Evolutionary conservation across 2,113 vertebrate species (phyloP), one percentile per base, ranked within the genome.

Genomic region (Aegithalos caudatus): DNA sequence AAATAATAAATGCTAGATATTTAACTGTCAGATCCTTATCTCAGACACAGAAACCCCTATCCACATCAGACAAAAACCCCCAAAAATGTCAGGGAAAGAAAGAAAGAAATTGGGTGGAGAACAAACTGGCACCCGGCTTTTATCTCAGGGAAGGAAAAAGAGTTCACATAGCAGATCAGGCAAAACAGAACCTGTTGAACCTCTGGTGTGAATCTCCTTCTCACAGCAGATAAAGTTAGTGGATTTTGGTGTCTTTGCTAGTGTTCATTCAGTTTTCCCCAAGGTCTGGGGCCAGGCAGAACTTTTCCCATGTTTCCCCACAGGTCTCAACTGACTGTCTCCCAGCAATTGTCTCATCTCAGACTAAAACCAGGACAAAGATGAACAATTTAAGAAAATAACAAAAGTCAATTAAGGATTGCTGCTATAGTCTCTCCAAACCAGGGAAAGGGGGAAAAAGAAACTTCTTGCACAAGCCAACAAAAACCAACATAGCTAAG

Each of bases 291-390:
- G 27, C 33, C 40, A 66, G 50, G 12, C 21, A 66, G 40, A 45
- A 27, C 10, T 4, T 21, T 20, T 66, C 15, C 21, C 0, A 0
- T 0, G 0, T 27, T 7, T 54, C 33, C 21, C 16, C 21, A 45
- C 16, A 20, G 6, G 21, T 37, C 50, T 29, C 2, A 0, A 33
- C 25, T 24, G 11, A 11, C 19, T 28, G 11, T 44, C 12, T 44
- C 25, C 7, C 2, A 2, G 15, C 0, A 1, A 29, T 14, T 24
- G 25, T 31, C 33, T 37, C 38, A 80, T 45, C 61, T 37, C 2
- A 2, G 10, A 45, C 15, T 40, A 54, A 66, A 65, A 35, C 12
- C 21, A 25, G 35, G 25, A 13, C 1, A 6, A 56, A 35, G 25
- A 13, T 1, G 4, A 56, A 45, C 7, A 25, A 31, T 45, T 66